These are phyloP conservation scores for Propithecus deckenii DNA, from an alignment of 2,797 vertebrate genomes.

Conservation along the genomic window DNA sequence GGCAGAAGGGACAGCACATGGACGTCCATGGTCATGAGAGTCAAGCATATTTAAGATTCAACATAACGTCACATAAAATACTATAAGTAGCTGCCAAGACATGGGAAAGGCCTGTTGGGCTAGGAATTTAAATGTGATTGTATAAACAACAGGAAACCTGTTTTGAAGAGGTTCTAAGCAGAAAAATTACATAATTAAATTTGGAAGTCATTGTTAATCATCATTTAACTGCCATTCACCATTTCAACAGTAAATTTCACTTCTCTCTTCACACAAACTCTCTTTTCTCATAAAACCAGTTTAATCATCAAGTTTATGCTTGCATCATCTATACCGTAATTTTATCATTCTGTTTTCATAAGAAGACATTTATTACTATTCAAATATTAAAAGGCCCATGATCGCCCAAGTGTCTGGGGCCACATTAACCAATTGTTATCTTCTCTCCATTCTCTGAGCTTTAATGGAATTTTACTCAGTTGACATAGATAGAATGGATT, in stretches of 20 bases:
- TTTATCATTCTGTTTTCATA: neutral
- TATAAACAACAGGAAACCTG: neutral
- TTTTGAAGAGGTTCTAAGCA: neutral
- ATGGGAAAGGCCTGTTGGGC: neutral
- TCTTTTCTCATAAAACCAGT: neutral
- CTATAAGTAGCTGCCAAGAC: neutral
- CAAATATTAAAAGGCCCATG: neutral
- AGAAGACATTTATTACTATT: neutral
- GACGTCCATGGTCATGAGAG: neutral
- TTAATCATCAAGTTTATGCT: neutral
- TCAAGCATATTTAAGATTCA: neutral
- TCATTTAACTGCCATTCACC: neutral
- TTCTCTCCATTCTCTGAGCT: neutral
- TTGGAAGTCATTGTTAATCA: neutral
- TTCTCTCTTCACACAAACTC: neutral
- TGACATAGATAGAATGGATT: neutral
- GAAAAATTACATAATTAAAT: neutral
- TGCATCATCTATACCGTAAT: neutral
- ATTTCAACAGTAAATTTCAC: neutral
- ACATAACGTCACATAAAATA: neutral
- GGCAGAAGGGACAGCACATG: neutral
- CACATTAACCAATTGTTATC: neutral
- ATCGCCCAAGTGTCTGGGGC: neutral
- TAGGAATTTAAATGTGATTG: neutral
- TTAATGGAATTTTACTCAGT: neutral